Evolutionary conservation across 2,888 invertebrate species (phyloP), one percentile per base, ranked within the genome.

Genomic region (Notodonta dromedarius): DNA sequence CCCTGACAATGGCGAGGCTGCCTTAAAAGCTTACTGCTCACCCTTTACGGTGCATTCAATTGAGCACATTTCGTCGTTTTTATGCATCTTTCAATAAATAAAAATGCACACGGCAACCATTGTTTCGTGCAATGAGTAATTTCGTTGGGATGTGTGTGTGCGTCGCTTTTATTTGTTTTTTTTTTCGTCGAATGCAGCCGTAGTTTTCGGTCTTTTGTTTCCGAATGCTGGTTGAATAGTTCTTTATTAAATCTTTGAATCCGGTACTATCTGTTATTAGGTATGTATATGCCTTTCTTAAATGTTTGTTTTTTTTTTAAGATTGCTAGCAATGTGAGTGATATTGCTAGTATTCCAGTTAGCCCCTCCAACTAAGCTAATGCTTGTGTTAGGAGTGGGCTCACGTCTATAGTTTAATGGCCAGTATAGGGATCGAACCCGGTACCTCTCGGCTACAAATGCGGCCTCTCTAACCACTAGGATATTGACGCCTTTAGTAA

Each of bases 101-200:
- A 88, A 86, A 80, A 77, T 71, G 78, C 73, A 79, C 74, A 79
- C 81, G 89, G 91, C 79, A 78, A 32, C 90, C 91, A 92, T 93
- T 92, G 92, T 92, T 91, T 85, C 80, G 71, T 63, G 77, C 78
- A 73, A 86, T 86, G 78, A 85, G 86, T 86, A 88, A 90, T 89
- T 90, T 85, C 83, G 80, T 75, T 79, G 74, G 83, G 80, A 82
- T 82, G 81, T 80, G 80, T 80, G 80, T 16, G 39, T 82, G 82
- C n/a, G 35, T 83, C 78, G 78, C 80, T 56, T 44, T 32, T 35
- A 16, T 16, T 50, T 50, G 80, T 83, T 78, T 79, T 70, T 69
- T 80, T 79, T 79, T 78, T 79, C 77, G 76, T 74, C 70, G 73
- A 80, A 83, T 80, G 77, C 77, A 72, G 56, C 58, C 66, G 69